Evolutionary conservation across 2,113 vertebrate species (phyloP), one percentile per base, ranked within the genome.

Genomic region (Dipodomys ordii): DNA sequence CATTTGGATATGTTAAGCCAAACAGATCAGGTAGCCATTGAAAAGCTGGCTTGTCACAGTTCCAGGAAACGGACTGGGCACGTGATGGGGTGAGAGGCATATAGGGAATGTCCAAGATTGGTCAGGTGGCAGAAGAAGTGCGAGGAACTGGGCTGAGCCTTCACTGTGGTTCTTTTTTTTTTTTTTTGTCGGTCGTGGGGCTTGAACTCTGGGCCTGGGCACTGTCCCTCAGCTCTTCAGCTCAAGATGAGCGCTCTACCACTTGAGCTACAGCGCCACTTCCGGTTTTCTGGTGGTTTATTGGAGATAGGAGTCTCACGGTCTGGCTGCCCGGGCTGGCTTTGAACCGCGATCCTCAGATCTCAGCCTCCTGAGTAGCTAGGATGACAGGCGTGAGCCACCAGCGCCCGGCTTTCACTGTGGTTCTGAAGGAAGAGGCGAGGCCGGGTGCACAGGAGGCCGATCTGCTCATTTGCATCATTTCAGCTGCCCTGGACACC

Each of bases 71-170:
- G 67, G 35, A 2, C 22, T 10, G 2, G 1, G 7, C 15, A 2
- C 5, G 0, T 27, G 13, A 0, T 0, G 8, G 5, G n/a, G 27
- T 19, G 5, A 39, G 39, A n/a, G 27, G 23, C 5, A 0, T 9
- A 0, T 0, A 2, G 25, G 28, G 69, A 73, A 30, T 18, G 10
- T 0, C n/a, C 16, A 5, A 35, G 15, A 44, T 39, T 10, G 13
- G 19, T 15, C n/a, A 27, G 78, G 49, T 39, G 39, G n/a, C 19
- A 3, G 18, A 60, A n/a, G 35, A 27, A n/a, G 28, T 4, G 39
- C 35, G 32, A 28, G 22, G 12, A 74, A 0, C 0, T 4, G 39
- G 0, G 23, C 7, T 18, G 83, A 53, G 35, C 25, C 30, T 44
- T 44, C 30, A 16, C 1, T 12, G 6, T 67, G 65, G 60, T 49